Base-by-base conservation (phyloP, 2,113 vertebrate species). In the Limnothrissa miodon region DNA sequence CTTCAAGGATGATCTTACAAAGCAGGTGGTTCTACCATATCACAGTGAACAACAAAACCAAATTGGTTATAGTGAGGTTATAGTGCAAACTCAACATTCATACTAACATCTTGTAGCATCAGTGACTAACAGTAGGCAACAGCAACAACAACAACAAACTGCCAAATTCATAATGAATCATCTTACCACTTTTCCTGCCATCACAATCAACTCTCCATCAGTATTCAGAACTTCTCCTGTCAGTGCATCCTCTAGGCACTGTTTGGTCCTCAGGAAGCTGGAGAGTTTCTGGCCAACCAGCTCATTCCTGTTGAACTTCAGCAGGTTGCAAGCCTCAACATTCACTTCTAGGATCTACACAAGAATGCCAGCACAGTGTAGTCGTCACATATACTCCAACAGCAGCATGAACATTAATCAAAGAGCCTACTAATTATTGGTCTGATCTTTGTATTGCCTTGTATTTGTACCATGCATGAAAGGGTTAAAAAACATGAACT, bases 301-400 rank as follows among this genome's bases (percentile, higher is more conserved):
- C 9, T 96, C 95, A 17, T 91, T 83, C 70, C 91, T 87, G 15
- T 92, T 93, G 80, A 93, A 95, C 36, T 96, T 95, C 90, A 99
- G 94, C 74, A 98, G 90, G 74, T 91, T 94, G 90, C 95, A 96
- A 4, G 97, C 97, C 89, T 91, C 92, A 81, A 97, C 94, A 66
- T 97, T 99, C 82, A 94, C 96, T 82, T 97, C 95, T 23, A 97
- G 86, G 89, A 99, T 95, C 98, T 99, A 88, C n/a, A 56, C 51
- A 21, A 56, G 51, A 56, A 23, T 56, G 51, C 4, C 51, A 56
- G 21, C 51, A 56, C 21, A 23, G 4, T 23, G 51, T 56, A 6
- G 7, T 56, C 23, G 19, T 23, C 6, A 19, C 33, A 42, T n/a
- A 29, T 17, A 25, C 42, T 81, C 36, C 17, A 3, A 42, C 2